These are phyloP conservation scores for Lepus timidus DNA, from an alignment of 2,113 vertebrate species.

Conservation along the genomic window DNA sequence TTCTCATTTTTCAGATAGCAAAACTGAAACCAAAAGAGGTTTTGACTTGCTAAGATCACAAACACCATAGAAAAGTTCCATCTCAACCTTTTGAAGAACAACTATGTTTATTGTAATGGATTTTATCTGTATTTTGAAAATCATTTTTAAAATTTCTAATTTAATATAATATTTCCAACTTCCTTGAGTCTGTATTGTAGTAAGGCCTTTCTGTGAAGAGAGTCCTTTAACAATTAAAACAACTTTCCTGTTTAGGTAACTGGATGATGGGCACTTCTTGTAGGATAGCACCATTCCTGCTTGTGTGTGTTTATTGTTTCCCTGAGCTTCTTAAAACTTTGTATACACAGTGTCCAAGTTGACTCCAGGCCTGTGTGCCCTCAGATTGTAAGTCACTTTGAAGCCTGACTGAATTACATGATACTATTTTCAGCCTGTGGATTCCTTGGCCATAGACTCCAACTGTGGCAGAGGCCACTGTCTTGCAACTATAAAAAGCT, in stretches of 20 bases:
- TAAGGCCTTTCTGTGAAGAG: slow-evolving; percentile 18
- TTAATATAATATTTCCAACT: background rate
- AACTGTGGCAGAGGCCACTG: slow-evolving; percentile 5
- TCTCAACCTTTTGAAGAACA: background rate
- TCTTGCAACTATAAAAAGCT: slow-evolving; percentile 55
- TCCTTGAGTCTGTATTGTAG: background rate
- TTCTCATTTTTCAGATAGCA: slow-evolving; percentile 34
- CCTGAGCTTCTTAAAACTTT: slow-evolving; percentile 43
- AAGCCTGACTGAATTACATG: slow-evolving; percentile 41
- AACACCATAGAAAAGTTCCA: slow-evolving; percentile 6
- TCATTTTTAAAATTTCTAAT: slow-evolving; percentile 30
- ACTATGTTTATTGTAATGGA: slow-evolving; percentile 24
- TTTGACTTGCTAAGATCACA: slow-evolving; percentile 40
- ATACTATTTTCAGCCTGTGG: slow-evolving; percentile 59
- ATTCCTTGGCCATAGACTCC: slow-evolving; percentile 25
- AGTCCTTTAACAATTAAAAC: slow-evolving; percentile 55
- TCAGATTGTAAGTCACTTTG: slow-evolving; percentile 55
- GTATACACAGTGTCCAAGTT: slow-evolving; percentile 38
- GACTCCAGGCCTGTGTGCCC: slow-evolving; percentile 20
- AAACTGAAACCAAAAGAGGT: background rate
- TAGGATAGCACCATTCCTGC: slow-evolving; percentile 18
- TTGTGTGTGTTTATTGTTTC: background rate
- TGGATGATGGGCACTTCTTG: background rate
- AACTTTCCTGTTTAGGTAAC: slow-evolving; percentile 47
- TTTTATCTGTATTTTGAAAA: slow-evolving; percentile 66